Base-by-base conservation (phyloP, 2,113 vertebrate genomes). In the Periophthalmodon schlosseri region DNA sequence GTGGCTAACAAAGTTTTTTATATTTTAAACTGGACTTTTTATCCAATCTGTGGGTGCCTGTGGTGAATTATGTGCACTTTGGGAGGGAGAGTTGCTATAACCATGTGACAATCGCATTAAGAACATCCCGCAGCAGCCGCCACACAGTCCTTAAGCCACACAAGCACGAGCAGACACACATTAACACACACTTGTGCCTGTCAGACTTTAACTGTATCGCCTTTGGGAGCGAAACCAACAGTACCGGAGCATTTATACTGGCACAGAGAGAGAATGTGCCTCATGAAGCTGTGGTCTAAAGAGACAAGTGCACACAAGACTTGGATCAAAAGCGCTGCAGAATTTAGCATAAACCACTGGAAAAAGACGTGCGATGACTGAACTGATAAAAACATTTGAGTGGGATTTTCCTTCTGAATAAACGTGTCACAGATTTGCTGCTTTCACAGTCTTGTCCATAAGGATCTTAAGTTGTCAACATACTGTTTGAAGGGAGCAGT, bases 21-120 rank as follows among this genome's bases (percentile, higher is more conserved):
- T 70, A 49, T 66, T 68, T 63, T 75, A 61, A 75, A 73, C 28
- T 56, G 44, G 66, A 63, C 57, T 56, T 83, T 74, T 76, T 84
- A 83, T 66, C 71, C 73, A 66, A 57, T 76, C 73, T 76, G 14
- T 63, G 33, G 50, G 57, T 57, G 75, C 72, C 75, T 78, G 76
- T 66, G 71, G 68, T 78, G 74, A 71, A 75, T 75, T 70, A 24
- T 28, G 73, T 54, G 61, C 36, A 68, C 74, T 77, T 74, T 81
- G 68, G 75, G 39, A 46, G 57, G 44, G n/a, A 74, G 34, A 1
- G 74, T 78, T 68, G 49, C 88, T 83, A 85, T 87, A 89, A 90
- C 90, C 85, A 83, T 82, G 82, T 54, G 68, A 81, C 86, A 91
- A 91, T 88, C 78, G 57, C 18, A 76, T 91, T 89, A 88, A 77